Percentiles rank a stretch among this genome's conserved stretches.
phyloP scores from a whole-genome alignment of 2,888 invertebrate genomes.

The Cartodere bifasciata region DNA sequence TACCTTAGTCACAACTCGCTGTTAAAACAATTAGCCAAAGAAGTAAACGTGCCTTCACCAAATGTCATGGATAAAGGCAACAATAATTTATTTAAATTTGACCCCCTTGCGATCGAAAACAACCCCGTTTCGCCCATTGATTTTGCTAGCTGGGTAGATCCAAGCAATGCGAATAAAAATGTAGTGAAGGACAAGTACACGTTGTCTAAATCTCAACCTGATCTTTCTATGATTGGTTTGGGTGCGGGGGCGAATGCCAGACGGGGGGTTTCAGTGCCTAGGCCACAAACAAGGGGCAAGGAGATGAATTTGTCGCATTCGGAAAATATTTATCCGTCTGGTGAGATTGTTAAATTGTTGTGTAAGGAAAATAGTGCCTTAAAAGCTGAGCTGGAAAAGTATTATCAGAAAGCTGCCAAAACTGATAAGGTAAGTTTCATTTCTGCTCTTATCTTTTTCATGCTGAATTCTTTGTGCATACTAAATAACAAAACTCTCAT shows the following conservation, averaged over 20 bases:
- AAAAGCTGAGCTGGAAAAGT: conserved; percentile 70
- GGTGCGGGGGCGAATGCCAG: too few species aligned
- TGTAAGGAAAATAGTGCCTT: conserved; percentile 75
- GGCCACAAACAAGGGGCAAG: conserved; percentile 44
- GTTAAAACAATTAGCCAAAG: conserved; percentile 72
- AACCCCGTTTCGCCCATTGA: conserved; percentile 32
- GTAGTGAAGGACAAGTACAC: conserved; percentile 41
- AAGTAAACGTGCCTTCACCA: conserved; percentile 41
- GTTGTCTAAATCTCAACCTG: conserved; percentile 71
- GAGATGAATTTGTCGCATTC: conserved; percentile 43
- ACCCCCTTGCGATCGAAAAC: conserved; percentile 12
- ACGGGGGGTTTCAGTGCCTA: conserved; percentile 32
- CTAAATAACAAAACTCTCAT: too few species aligned
- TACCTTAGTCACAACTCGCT: conserved; percentile 74
- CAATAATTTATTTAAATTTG: conserved; percentile 1
- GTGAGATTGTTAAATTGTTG: conserved; percentile 69
- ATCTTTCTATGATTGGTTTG: conserved; percentile 49
- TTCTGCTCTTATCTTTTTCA: too few species aligned
- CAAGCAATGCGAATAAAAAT: conserved; percentile 29
- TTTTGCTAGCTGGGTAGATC: conserved; percentile 31
- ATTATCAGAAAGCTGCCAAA: conserved; percentile 71
- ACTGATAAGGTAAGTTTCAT: conserved; percentile 58
- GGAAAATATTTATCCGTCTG: conserved; percentile 48
- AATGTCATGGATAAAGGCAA: conserved; percentile 17
- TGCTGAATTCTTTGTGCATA: too few species aligned